Percentiles rank a stretch among this genome's conserved stretches.
Conservation (phyloP, 2,888 invertebrate species). For the Timandra comae region DNA sequence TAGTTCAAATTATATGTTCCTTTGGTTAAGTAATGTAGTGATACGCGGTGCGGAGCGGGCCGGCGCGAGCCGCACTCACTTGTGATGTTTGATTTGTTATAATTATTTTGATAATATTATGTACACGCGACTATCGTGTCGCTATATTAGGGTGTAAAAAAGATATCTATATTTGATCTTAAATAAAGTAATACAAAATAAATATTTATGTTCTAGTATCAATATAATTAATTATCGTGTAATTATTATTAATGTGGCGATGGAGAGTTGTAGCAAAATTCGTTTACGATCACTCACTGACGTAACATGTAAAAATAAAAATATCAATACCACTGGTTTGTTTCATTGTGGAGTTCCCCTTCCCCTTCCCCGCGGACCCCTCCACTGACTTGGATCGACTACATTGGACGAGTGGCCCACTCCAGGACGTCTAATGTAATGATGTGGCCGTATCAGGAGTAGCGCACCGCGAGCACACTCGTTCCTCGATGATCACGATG, state of each 20-base stretch:
- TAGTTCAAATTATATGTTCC: slow-evolving; percentile 71
- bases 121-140: slow-evolving; percentile 75
- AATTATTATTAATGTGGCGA: slow-evolving; percentile 65
- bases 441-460: no score
- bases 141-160: slow-evolving; percentile 76
- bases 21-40: slow-evolving; percentile 60
- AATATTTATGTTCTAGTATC: slow-evolving; percentile 77
- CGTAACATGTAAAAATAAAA: slow-evolving; percentile 75
- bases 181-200: slow-evolving; percentile 65
- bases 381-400: no score
- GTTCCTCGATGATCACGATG: no score
- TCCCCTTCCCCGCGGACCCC: no score
- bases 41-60: neutral
- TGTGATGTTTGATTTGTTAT: slow-evolving; percentile 68
- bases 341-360: no score
- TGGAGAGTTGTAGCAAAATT: slow-evolving; percentile 74
- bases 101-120: slow-evolving; percentile 72
- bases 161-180: slow-evolving; percentile 77
- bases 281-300: slow-evolving; percentile 74
- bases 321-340: slow-evolving; percentile 55
- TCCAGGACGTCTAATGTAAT: no score
- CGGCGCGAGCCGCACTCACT: neutral
- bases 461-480: no score
- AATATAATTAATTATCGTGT: slow-evolving; percentile 61
- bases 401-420: no score